Evolutionary conservation across 2,113 vertebrate species (phyloP).

Genomic region (Cisticola juncidis): DNA sequence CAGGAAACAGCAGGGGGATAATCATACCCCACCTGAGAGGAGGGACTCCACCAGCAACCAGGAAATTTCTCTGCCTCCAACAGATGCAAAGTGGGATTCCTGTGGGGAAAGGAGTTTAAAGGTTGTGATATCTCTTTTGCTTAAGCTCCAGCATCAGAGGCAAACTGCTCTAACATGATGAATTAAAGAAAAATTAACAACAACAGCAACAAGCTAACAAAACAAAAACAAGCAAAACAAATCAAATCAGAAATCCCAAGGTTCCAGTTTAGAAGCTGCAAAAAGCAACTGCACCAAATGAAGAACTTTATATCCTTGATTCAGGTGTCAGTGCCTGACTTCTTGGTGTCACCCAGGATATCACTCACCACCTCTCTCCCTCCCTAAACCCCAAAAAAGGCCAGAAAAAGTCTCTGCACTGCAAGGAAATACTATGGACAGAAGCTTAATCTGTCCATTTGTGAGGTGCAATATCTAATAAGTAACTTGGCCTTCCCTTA

Average conservation of each 20-base stretch:
- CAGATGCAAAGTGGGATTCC: neutral
- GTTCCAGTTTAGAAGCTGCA: neutral
- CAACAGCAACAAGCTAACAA: too few relatives aligned
- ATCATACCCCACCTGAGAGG: neutral
- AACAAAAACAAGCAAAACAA: neutral
- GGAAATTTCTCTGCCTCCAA: neutral
- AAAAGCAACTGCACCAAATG: neutral
- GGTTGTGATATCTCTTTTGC: neutral
- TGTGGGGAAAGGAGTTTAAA: neutral
- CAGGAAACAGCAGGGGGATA: neutral
- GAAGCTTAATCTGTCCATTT: neutral
- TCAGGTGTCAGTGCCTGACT: neutral
- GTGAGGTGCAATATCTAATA: neutral
- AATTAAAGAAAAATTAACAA: neutral
- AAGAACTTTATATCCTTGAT: neutral
- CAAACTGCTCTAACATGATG: neutral
- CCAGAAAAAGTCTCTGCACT: neutral
- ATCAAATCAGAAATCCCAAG: neutral
- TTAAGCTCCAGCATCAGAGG: neutral
- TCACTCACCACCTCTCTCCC: accelerated
- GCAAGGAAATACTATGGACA: neutral
- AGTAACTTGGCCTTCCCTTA: neutral
- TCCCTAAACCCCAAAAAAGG: accelerated
- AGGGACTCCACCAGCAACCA: neutral
- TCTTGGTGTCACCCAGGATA: neutral